Base-by-base conservation (phyloP, 2,113 vertebrate genomes). In the Upupa epops region DNA sequence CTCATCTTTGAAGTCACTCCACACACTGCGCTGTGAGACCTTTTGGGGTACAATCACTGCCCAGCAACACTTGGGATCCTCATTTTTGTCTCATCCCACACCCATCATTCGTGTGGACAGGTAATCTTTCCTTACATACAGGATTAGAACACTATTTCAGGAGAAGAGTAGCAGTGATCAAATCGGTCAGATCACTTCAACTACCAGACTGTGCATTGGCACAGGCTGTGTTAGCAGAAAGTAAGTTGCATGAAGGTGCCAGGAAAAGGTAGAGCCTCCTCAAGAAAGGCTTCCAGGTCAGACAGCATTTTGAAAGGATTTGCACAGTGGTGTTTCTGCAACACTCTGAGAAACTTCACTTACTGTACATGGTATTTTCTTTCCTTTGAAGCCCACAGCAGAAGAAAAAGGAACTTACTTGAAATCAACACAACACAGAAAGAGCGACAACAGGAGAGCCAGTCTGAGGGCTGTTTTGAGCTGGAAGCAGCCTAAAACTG, bases 271-370 rank as follows among this genome's bases (percentile, higher is more conserved):
- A 79, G 17, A 56, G 9, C 31, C 19, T 58, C 42, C 29, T 31
- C 18, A 66, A 42, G 42, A 59, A 0, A 1, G 17, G 31, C 5
- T 76, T 91, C 14, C 42, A 34, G 55, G 24, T 31, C 46, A 86
- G 46, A 11, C 8, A 40, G n/a, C 0, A 0, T 75, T 69, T 80
- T 70, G 17, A 28, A 17, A 49, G 12, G 36, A 65, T 61, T 13
- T 22, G 11, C 4, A 6, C 28, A n/a, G 11, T 64, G 17, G 11
- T 56, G 66, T 75, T 75, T 71, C 49, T 68, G 11, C 29, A 75
- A 36, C 13, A n/a, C 20, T 75, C 22, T 25, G n/a, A 75, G 63
- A 63, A 71, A 24, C 8, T 54, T 40, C 55, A 36, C 26, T 31
- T 49, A 46, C 0, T 1, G 6, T 31, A 60, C 11, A 71, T 60